Evolutionary conservation across 2,797 vertebrate species (phyloP).

Genomic region (Gymnothorax javanicus): DNA sequence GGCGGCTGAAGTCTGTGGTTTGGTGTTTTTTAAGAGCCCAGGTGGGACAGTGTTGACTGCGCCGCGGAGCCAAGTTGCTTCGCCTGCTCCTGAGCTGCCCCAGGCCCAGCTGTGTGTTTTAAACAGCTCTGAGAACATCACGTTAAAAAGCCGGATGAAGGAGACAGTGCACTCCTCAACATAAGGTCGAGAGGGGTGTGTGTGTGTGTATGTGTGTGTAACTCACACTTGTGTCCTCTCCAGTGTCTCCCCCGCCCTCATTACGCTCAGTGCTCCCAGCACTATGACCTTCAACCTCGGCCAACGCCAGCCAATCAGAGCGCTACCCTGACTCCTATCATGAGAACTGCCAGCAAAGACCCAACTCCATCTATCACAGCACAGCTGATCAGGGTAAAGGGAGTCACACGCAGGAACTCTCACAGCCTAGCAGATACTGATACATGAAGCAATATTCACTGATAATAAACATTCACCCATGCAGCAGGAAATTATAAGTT

Average conservation of each 20-base stretch:
- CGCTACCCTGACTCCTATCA: neutral
- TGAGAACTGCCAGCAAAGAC: neutral
- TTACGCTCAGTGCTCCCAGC: neutral
- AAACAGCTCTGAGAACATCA: neutral
- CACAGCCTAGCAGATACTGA: too few species aligned
- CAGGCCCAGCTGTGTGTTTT: neutral
- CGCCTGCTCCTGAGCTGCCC: neutral
- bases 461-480: neutral
- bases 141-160: neutral
- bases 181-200: neutral
- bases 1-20: conserved; percentile 29
- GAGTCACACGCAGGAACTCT: too few species aligned
- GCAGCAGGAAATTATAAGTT: neutral
- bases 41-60: neutral
- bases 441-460: neutral
- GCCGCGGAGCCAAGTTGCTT: neutral
- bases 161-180: neutral
- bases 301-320: neutral
- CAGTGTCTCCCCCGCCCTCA: neutral
- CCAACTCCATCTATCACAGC: too few species aligned
- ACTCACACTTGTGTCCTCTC: neutral
- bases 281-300: neutral
- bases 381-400: too few species aligned
- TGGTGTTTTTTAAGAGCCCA: conserved; percentile 17
- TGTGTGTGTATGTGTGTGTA: neutral